Evolutionary conservation across 2,113 vertebrate genomes (phyloP).

Genomic region (Pteropus alecto): DNA sequence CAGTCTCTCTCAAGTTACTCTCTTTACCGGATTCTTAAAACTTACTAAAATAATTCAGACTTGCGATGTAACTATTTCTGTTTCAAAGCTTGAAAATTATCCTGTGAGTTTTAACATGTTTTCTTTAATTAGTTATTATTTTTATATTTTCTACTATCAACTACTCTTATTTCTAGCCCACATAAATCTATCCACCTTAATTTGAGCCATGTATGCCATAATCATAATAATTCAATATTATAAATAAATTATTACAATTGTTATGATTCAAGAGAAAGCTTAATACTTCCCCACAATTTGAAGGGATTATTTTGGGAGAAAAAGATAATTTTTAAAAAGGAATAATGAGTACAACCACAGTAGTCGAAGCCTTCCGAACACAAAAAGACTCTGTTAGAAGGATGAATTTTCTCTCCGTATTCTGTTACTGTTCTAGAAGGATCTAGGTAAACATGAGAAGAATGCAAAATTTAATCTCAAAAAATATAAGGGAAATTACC

Average conservation of each 20-base stretch:
- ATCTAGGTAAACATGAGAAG: neutral
- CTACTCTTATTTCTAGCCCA: neutral
- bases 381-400: neutral
- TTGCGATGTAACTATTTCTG: neutral
- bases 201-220: neutral
- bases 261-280: neutral
- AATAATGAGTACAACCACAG: neutral
- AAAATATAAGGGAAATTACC: neutral
- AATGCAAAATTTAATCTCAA: neutral
- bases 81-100: neutral
- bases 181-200: neutral
- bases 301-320: neutral
- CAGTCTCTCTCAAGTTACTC: neutral
- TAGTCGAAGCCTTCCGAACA: neutral
- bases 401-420: neutral
- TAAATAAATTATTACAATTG: neutral
- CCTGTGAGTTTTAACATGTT: neutral
- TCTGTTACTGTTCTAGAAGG: neutral
- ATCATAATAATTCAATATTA: neutral
- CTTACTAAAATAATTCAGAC: neutral
- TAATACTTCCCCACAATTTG: neutral
- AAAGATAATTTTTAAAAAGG: neutral
- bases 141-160: neutral
- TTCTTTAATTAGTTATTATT: neutral
- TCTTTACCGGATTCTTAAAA: neutral